phyloP scores from a whole-genome alignment of 2,888 invertebrate species.

The Spodoptera picta region DNA sequence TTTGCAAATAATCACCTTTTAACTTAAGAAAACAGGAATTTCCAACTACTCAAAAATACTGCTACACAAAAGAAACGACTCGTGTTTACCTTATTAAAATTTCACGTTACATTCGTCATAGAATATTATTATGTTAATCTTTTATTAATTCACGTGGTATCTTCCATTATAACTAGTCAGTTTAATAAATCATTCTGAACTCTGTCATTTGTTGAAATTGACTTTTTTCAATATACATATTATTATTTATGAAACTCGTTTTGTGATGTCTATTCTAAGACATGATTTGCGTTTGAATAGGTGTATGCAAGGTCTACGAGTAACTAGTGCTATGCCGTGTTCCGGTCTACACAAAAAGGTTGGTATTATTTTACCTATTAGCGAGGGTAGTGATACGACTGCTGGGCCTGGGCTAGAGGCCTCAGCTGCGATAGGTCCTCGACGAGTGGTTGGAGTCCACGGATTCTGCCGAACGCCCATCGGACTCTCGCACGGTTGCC shows the following conservation, averaged over 20 bases:
- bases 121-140: conserved; percentile 1
- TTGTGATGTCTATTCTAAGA: background rate
- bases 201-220: conserved; percentile 10
- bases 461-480: conserved; percentile 94
- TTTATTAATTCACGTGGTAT: conserved; percentile 13
- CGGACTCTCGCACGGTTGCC: conserved; percentile 70
- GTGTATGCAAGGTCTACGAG: background rate
- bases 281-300: conserved; percentile 10
- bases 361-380: conserved; percentile 90
- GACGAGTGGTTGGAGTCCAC: conserved; percentile 96
- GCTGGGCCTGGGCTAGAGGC: conserved; percentile 96
- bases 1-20: conserved; percentile 24
- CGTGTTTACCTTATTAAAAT: conserved; percentile 14
- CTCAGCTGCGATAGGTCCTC: conserved; percentile 96
- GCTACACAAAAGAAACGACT: conserved; percentile 23
- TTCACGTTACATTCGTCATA: conserved; percentile 15
- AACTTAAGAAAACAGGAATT: conserved; percentile 32
- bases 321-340: too few species aligned
- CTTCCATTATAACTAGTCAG: conserved; percentile 3
- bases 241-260: conserved; percentile 16
- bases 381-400: conserved; percentile 93
- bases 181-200: conserved; percentile 13
- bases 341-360: too few species aligned
- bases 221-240: background rate
- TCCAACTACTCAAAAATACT: conserved; percentile 27